Conservation (phyloP, 2,797 vertebrate genomes). For the Lutjanus campechanus region DNA sequence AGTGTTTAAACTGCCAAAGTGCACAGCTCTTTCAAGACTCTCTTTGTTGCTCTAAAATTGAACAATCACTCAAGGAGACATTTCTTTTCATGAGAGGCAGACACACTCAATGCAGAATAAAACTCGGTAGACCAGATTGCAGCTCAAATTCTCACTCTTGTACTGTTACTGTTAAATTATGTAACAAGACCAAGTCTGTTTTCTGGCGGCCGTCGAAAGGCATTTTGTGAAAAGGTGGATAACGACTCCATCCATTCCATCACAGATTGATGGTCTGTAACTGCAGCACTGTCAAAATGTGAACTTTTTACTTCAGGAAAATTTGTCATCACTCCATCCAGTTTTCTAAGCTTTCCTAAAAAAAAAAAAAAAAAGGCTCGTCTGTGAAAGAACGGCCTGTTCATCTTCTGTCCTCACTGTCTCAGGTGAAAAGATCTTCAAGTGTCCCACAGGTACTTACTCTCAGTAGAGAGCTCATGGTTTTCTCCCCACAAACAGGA, state of each 20-base stretch:
- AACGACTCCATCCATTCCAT: background rate
- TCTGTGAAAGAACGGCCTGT: conserved; percentile 5
- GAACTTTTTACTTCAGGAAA: background rate
- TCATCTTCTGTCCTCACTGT: conserved; percentile 10
- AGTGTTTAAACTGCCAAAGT: background rate
- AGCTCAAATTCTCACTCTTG: background rate
- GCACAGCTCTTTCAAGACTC: background rate
- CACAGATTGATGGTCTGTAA: background rate
- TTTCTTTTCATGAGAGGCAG: background rate
- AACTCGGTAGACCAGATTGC: background rate
- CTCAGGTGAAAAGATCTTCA: conserved; percentile 25
- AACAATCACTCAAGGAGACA: background rate
- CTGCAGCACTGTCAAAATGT: background rate
- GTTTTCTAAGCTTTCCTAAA: background rate
- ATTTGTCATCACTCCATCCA: background rate
- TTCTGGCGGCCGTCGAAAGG: background rate
- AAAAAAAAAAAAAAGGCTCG: background rate
- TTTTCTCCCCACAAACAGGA: background rate
- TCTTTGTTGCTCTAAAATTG: background rate
- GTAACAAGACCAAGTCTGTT: background rate
- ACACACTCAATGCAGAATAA: background rate
- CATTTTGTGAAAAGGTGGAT: background rate
- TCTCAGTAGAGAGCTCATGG: background rate
- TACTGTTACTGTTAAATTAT: background rate
- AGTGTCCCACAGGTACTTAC: conserved; percentile 1